phyloP scores from a whole-genome alignment of 2,888 invertebrate species.

The Ypsolopha sequella region DNA sequence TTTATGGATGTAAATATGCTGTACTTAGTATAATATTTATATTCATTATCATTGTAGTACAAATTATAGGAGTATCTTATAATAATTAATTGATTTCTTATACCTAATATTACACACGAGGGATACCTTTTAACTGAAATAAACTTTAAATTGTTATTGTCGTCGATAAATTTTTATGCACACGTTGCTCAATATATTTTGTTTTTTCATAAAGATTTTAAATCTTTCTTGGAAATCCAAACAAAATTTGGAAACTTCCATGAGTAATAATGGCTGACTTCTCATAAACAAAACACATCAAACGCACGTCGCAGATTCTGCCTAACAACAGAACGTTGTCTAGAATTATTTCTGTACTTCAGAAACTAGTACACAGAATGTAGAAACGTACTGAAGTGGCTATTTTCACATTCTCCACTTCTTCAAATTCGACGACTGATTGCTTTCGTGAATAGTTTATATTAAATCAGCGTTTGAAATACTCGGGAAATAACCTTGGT shows the following conservation, averaged over 20 bases:
- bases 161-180: background rate
- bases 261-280: conserved; percentile 1
- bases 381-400: background rate
- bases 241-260: background rate
- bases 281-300: conserved; percentile 15
- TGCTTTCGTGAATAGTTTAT: background rate
- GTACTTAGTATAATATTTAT: too few relatives aligned
- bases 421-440: background rate
- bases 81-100: too few relatives aligned
- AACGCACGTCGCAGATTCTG: conserved; percentile 7
- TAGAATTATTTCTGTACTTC: conserved; percentile 26
- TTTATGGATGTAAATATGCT: too few relatives aligned
- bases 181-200: background rate
- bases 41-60: too few relatives aligned
- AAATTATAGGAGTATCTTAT: too few relatives aligned
- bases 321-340: conserved; percentile 21
- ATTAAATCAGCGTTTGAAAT: background rate
- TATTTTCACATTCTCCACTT: background rate
- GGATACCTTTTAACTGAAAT: too few relatives aligned
- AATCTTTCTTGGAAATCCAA: background rate
- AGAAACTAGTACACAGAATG: background rate
- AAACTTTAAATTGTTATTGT: background rate
- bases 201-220: background rate
- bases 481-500: background rate
- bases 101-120: too few relatives aligned